Conservation (phyloP, 2,797 vertebrate species). For the Acipenser ruthenus region DNA sequence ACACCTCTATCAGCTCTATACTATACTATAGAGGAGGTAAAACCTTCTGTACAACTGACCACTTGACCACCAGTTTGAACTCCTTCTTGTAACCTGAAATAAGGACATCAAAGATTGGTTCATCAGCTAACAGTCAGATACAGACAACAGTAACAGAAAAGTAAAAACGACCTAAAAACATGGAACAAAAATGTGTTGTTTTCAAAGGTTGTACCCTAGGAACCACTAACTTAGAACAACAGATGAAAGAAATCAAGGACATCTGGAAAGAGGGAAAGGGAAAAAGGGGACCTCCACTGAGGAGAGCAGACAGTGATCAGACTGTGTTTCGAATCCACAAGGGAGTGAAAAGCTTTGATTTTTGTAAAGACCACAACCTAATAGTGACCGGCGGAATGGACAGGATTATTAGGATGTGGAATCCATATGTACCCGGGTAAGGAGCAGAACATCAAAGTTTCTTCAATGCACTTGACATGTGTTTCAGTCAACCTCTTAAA, state of each 20-base stretch:
- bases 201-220: conserved; percentile 46
- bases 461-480: not conserved
- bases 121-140: too few species aligned
- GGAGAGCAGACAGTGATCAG: conserved; percentile 45
- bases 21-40: too few species aligned
- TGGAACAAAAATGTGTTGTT: not conserved
- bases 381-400: conserved; percentile 63
- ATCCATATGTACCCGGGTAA: conserved; percentile 53
- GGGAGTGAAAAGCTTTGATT: conserved; percentile 58
- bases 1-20: too few species aligned
- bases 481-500: not conserved
- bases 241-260: conserved; percentile 50
- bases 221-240: conserved; percentile 49
- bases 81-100: too few species aligned
- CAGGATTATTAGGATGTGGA: conserved; percentile 58
- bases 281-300: conserved; percentile 46
- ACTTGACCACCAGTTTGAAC: too few species aligned
- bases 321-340: conserved; percentile 45
- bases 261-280: conserved; percentile 41
- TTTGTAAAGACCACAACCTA: conserved; percentile 51
- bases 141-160: too few species aligned
- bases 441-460: conserved; percentile 11
- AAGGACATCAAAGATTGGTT: too few species aligned
- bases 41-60: too few species aligned
- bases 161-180: too few species aligned